A percentile compares a stretch with the other conserved stretches of the same genome.
Conservation (phyloP, 2,797 vertebrate genomes). For the Babyrousa celebensis region DNA sequence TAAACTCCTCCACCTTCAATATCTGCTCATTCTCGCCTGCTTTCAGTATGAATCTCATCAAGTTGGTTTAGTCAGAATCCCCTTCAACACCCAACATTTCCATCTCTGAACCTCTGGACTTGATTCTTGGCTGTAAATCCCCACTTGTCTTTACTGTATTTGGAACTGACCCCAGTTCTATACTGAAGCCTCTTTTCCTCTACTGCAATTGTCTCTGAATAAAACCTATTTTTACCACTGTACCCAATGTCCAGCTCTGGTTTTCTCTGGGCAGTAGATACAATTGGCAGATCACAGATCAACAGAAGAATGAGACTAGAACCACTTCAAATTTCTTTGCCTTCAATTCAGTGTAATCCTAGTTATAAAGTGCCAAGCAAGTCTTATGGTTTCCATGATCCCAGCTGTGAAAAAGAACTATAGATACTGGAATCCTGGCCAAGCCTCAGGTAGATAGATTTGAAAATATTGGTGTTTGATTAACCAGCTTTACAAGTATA, state of each 20-base stretch:
- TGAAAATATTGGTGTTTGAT: conserved; percentile 24
- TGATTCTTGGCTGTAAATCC: neutral
- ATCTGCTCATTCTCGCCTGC: neutral
- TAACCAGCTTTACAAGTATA: neutral
- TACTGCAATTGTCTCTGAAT: neutral
- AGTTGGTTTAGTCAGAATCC: neutral
- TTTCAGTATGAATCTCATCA: neutral
- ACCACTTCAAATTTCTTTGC: neutral
- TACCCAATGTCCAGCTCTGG: neutral
- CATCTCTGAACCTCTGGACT: too few relatives aligned
- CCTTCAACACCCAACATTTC: neutral
- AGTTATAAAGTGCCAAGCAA: neutral
- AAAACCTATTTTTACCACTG: neutral
- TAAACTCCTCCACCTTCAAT: neutral
- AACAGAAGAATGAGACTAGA: neutral
- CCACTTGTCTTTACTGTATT: neutral
- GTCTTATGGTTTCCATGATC: neutral
- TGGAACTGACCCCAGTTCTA: neutral
- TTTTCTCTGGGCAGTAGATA: neutral
- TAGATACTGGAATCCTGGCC: neutral
- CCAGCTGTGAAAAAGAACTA: neutral
- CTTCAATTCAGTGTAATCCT: neutral
- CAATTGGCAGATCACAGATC: neutral
- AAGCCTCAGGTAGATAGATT: neutral
- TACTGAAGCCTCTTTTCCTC: neutral